phyloP scores from a whole-genome alignment of 2,797 vertebrate genomes.

The Etheostoma nigrum region DNA sequence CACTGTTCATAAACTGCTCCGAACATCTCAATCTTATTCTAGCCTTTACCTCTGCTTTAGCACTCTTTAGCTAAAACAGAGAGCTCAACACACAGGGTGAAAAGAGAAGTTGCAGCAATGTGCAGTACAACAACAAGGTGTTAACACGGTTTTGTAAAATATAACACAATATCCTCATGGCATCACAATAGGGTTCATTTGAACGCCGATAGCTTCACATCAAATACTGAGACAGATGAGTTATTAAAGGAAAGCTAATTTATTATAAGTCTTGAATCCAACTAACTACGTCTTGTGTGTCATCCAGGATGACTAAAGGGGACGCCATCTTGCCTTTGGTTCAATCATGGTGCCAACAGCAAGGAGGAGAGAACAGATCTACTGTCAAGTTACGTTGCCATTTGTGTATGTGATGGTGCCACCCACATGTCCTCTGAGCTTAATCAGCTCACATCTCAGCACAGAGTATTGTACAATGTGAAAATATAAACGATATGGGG shows the following conservation, averaged over 20 bases:
- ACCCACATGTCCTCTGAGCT: constrained; percentile 26
- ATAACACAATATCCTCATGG: too few relatives aligned
- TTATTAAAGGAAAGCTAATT: not conserved
- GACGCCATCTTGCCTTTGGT: constrained; percentile 30
- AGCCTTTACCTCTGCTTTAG: too few relatives aligned
- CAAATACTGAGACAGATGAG: not conserved
- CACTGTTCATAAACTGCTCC: too few relatives aligned
- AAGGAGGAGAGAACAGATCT: constrained; percentile 28
- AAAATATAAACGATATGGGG: not conserved
- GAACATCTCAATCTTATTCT: too few relatives aligned
- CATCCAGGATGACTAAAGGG: constrained; percentile 83
- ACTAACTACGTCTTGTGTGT: constrained; percentile 14
- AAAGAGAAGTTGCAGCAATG: too few relatives aligned
- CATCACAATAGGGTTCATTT: not conserved
- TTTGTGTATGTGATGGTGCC: constrained; percentile 47
- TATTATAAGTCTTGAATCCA: not conserved
- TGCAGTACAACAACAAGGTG: too few relatives aligned
- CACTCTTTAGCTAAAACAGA: too few relatives aligned
- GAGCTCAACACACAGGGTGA: too few relatives aligned
- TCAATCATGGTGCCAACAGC: constrained; percentile 60
- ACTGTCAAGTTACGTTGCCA: constrained; percentile 37
- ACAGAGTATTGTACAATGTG: constrained; percentile 52
- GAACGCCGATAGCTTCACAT: not conserved
- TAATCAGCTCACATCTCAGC: constrained; percentile 33
- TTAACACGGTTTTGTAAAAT: not conserved